These are phyloP conservation scores for Sturmia bella DNA, from an alignment of 2,888 invertebrate species.

Conservation along the genomic window DNA sequence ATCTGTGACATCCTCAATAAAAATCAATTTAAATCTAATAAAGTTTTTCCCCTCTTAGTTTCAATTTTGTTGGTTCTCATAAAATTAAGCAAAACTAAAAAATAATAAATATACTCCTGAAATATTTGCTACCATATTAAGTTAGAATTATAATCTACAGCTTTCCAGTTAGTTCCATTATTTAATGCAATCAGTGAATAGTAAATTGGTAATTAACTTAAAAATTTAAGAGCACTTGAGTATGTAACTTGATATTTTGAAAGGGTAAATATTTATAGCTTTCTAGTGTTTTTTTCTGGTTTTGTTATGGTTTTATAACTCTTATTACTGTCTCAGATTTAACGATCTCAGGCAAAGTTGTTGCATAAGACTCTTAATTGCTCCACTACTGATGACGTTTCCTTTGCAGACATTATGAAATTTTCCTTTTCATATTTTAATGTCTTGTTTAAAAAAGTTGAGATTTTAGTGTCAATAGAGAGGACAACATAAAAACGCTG, in stretches of 20 bases:
- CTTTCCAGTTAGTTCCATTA: neutral
- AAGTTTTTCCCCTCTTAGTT: too few relatives aligned
- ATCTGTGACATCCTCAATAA: too few relatives aligned
- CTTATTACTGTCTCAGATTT: neutral
- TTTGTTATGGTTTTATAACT: neutral
- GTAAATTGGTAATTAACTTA: neutral
- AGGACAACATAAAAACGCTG: slow-evolving; percentile 25
- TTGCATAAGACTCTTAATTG: neutral
- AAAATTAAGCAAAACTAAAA: too few relatives aligned
- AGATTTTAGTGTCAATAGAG: slow-evolving; percentile 32
- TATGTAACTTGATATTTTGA: neutral
- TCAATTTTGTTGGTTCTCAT: too few relatives aligned
- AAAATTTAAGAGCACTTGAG: neutral
- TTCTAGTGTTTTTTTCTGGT: neutral
- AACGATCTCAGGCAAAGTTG: neutral
- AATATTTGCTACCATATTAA: neutral
- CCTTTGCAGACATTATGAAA: neutral
- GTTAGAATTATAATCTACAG: slow-evolving; percentile 8
- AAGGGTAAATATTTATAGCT: neutral
- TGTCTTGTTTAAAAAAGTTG: slow-evolving; percentile 14
- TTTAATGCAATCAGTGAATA: slow-evolving; percentile 9
- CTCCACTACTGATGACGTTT: neutral
- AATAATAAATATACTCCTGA: too few relatives aligned
- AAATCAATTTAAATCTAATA: too few relatives aligned
- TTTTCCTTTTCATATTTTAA: slow-evolving; percentile 15